Percentiles rank a stretch among this genome's conserved stretches.
These are phyloP conservation scores for Actenoides hombroni DNA, from an alignment of 2,113 vertebrate species.

Conservation along the genomic window DNA sequence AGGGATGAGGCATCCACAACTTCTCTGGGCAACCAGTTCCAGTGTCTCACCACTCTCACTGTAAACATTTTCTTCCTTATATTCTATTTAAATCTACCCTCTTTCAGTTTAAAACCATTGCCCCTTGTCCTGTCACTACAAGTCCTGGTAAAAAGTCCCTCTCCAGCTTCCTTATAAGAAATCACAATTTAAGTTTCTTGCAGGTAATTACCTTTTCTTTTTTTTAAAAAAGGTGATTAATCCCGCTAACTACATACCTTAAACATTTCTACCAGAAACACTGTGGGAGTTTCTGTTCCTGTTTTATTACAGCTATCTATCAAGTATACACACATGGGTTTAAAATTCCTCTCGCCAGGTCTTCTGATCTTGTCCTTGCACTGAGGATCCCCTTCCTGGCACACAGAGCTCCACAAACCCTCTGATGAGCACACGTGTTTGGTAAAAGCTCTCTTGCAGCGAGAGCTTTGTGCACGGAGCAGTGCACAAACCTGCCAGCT, in stretches of 20 bases:
- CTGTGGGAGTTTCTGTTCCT: not conserved
- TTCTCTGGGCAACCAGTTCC: not conserved
- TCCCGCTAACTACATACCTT: not conserved
- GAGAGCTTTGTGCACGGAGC: not conserved
- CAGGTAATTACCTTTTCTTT: not conserved
- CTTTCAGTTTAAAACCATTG: not conserved
- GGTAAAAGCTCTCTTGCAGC: not conserved
- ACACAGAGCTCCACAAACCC: not conserved
- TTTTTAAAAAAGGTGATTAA: not conserved
- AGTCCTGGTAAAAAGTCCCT: not conserved
- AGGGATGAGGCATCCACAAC: not conserved
- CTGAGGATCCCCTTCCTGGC: not conserved
- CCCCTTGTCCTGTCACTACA: not conserved
- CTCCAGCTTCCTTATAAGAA: not conserved
- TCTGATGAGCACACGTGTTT: not conserved
- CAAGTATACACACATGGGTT: not conserved
- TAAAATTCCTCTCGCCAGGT: not conserved
- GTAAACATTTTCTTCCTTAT: not conserved
- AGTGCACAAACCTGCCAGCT: not conserved
- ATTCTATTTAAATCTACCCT: not conserved
- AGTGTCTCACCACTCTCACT: not conserved
- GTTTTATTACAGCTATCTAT: not conserved
- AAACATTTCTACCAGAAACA: not conserved
- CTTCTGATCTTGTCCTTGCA: not conserved
- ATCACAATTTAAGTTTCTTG: not conserved